phyloP scores from a whole-genome alignment of 2,888 invertebrate genomes.

The Troilus luridus region DNA sequence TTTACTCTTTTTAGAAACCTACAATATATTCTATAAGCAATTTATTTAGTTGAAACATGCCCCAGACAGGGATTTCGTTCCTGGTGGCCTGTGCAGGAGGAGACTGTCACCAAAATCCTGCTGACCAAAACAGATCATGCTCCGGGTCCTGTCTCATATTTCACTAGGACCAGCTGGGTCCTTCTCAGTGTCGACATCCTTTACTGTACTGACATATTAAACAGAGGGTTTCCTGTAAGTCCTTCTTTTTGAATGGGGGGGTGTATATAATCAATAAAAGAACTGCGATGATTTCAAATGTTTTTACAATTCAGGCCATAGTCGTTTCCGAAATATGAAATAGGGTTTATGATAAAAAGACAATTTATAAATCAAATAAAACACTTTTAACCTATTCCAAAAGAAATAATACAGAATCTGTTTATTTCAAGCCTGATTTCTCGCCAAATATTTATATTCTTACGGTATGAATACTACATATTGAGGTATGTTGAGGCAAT shows the following conservation, averaged over 20 bases:
- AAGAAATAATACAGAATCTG: too few species aligned
- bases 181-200: not conserved
- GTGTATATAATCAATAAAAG: not conserved
- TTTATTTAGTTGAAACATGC: not conserved
- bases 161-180: not conserved
- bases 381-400: too few species aligned
- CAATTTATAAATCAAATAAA: too few species aligned
- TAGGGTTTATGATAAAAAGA: too few species aligned
- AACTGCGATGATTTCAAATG: not conserved
- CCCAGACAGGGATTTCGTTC: not conserved
- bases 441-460: too few species aligned
- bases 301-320: too few species aligned
- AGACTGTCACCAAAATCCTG: not conserved
- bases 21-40: not conserved
- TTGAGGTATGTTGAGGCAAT: too few species aligned
- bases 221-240: not conserved
- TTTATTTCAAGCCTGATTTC: too few species aligned
- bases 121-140: conserved; percentile 2
- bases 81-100: not conserved
- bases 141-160: conserved; percentile 1
- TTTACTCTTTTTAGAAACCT: too few species aligned
- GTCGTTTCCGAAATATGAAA: too few species aligned
- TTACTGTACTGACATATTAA: not conserved
- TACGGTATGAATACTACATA: too few species aligned
- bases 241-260: not conserved